Evolutionary conservation across 2,888 invertebrate species (phyloP).

Genomic region (Thymelicus acteon): DNA sequence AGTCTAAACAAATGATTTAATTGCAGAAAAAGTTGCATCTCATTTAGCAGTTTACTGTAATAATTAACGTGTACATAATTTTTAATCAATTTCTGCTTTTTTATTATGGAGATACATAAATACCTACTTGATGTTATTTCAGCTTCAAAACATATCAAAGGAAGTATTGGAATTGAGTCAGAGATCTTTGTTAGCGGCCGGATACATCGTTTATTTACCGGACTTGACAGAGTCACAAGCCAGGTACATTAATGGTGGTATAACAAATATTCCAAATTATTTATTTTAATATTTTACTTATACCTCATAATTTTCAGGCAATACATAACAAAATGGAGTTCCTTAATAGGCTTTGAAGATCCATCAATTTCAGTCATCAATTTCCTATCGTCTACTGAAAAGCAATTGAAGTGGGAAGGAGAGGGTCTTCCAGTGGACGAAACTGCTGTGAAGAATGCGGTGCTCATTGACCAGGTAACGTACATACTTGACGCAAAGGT

Average conservation of each 20-base stretch:
- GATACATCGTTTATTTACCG: conserved; percentile 91
- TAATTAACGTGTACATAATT: too few relatives aligned
- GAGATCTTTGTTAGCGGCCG: conserved; percentile 89
- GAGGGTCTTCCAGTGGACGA: conserved; percentile 93
- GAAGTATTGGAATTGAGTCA: conserved; percentile 87
- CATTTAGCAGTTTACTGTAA: too few relatives aligned
- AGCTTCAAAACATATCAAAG: conserved; percentile 86
- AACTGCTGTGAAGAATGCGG: conserved; percentile 92
- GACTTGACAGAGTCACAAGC: conserved; percentile 89
- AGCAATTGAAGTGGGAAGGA: conserved; percentile 93
- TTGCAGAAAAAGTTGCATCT: too few relatives aligned
- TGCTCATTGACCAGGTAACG: conserved; percentile 89
- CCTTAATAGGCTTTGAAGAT: conserved; percentile 71
- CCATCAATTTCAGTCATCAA: conserved; percentile 69
- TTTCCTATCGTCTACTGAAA: conserved; percentile 76
- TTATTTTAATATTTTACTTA: not conserved
- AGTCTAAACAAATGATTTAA: conserved; percentile 41
- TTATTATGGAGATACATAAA: too few relatives aligned
- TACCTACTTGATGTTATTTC: conserved; percentile 46
- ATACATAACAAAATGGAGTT: conserved; percentile 78
- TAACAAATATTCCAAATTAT: too few relatives aligned
- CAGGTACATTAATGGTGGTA: conserved; percentile 57
- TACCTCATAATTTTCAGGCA: conserved; percentile 55
- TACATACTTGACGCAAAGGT: not conserved
- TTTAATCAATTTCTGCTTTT: too few relatives aligned